Percentiles rank a stretch among this genome's conserved stretches.
These are phyloP conservation scores for Abramis brama DNA, from an alignment of 2,113 vertebrate species.

Conservation along the genomic window DNA sequence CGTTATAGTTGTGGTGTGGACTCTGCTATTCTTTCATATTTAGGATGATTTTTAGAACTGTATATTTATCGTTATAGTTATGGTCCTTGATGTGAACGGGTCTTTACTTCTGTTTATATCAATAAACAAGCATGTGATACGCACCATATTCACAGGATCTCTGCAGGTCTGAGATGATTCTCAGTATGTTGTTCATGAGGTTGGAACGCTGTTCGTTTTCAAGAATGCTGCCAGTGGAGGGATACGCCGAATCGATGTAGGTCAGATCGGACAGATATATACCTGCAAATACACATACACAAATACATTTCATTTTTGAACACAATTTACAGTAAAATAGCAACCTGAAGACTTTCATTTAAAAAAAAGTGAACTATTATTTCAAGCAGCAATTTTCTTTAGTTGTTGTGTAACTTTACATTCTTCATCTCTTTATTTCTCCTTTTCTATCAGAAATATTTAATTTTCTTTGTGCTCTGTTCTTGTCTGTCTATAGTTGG, in stretches of 20 bases:
- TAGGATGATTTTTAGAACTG: too few species aligned
- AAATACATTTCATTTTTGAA: neutral
- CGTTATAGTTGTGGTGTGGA: too few species aligned
- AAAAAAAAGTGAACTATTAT: too few species aligned
- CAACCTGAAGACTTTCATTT: neutral
- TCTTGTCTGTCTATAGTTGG: neutral
- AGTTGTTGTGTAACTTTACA: neutral
- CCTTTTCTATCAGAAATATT: neutral
- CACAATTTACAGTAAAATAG: neutral
- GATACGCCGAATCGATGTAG: constrained; percentile 97
- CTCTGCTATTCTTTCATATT: too few species aligned
- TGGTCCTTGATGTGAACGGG: too few species aligned
- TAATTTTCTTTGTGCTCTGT: neutral
- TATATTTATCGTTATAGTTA: too few species aligned
- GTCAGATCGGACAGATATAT: constrained; percentile 98
- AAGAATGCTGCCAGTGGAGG: constrained; percentile 97
- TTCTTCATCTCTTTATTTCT: neutral
- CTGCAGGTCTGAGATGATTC: constrained; percentile 98
- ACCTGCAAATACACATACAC: constrained; percentile 72
- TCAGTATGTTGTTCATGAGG: constrained; percentile 97
- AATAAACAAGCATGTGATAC: constrained; percentile 46
- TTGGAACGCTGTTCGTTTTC: constrained; percentile 98
- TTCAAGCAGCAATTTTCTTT: neutral
- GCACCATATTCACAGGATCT: constrained; percentile 95
- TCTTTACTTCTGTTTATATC: neutral